These are phyloP conservation scores for Hippoglossus stenolepis DNA, from an alignment of 2,113 vertebrate genomes.

Conservation along the genomic window DNA sequence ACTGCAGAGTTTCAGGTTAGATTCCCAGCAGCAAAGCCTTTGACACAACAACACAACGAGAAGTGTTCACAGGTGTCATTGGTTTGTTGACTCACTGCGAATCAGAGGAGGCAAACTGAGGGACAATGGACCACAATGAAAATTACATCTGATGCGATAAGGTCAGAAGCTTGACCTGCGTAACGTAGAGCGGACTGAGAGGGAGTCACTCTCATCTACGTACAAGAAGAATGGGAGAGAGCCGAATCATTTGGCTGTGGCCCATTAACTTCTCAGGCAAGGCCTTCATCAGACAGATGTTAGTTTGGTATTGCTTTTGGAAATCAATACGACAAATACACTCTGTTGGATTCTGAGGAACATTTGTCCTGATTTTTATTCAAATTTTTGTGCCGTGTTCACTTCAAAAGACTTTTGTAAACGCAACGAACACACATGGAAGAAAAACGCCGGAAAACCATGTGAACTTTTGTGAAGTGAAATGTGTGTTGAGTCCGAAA, in stretches of 20 bases:
- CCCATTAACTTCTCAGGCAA: constrained; percentile 62
- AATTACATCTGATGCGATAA: constrained; percentile 9
- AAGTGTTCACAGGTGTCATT: constrained; percentile 3
- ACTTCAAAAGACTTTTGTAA: constrained; percentile 17
- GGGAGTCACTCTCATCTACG: constrained; percentile 20
- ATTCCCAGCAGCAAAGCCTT: constrained; percentile 17
- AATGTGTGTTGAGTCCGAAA: constrained; percentile 19
- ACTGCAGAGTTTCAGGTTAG: constrained; percentile 12
- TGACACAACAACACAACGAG: background rate
- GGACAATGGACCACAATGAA: background rate
- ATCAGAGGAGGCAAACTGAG: background rate
- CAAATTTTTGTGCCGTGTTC: constrained; percentile 28
- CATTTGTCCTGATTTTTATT: constrained; percentile 33
- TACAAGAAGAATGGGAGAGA: constrained; percentile 12
- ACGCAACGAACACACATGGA: constrained; percentile 6
- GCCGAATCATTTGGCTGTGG: constrained; percentile 32
- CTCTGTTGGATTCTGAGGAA: constrained; percentile 33
- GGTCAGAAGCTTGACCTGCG: background rate
- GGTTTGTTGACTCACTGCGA: background rate
- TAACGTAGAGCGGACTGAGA: constrained; percentile 6
- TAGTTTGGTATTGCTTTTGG: constrained; percentile 30
- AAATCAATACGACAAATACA: constrained; percentile 26
- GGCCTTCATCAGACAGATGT: constrained; percentile 36
- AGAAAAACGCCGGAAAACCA: constrained; percentile 28
- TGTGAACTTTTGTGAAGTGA: constrained; percentile 17